A percentile compares a stretch with the other conserved stretches of the same genome.
These are phyloP conservation scores for Sturnus vulgaris DNA, from an alignment of 2,113 vertebrate genomes.

Conservation along the genomic window DNA sequence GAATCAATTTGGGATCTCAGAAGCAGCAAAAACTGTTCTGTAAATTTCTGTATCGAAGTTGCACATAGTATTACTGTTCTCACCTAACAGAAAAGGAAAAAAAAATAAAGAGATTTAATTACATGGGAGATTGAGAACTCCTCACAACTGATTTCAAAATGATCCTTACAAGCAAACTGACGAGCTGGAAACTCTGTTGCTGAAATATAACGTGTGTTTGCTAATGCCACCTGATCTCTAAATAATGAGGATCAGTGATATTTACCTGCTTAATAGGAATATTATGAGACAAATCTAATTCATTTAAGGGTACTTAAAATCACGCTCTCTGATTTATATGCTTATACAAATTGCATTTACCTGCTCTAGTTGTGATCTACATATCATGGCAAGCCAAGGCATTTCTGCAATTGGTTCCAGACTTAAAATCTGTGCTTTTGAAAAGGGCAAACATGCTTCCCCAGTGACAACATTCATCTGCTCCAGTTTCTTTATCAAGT, in stretches of 20 bases:
- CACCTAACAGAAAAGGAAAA: neutral
- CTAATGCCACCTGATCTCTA: neutral
- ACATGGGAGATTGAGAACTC: neutral
- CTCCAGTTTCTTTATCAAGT: neutral
- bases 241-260: neutral
- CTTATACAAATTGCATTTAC: neutral
- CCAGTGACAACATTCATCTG: neutral
- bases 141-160: neutral
- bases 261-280: neutral
- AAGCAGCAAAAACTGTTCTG: neutral
- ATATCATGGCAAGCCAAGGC: neutral
- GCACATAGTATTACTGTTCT: neutral
- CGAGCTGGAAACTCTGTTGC: neutral
- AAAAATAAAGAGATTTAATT: neutral
- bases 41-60: neutral
- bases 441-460: neutral
- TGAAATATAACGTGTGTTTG: neutral
- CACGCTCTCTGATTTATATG: neutral
- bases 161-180: neutral
- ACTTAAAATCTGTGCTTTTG: neutral
- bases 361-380: neutral
- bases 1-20: neutral
- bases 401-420: neutral
- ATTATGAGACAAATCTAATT: neutral
- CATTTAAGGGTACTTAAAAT: neutral